Conservation (phyloP, 2,113 vertebrate species). For the Phylloscopus trochiloides region DNA sequence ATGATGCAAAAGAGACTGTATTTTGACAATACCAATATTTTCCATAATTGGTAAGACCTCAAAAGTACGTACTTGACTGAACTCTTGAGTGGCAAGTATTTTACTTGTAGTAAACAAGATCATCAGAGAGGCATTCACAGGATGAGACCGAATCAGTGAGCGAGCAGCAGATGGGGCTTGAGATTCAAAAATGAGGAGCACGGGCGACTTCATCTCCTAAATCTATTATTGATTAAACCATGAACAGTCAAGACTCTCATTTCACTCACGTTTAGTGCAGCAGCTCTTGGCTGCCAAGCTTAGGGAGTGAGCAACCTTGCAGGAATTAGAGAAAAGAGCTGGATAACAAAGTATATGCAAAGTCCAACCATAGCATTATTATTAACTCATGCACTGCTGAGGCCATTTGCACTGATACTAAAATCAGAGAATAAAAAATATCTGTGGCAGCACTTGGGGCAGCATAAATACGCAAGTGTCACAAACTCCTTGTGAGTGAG, state of each 20-base stretch:
- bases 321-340: conserved; percentile 50
- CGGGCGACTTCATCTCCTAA: conserved; percentile 44
- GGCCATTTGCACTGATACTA: conserved; percentile 26
- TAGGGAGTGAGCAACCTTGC: conserved; percentile 31
- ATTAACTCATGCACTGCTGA: conserved; percentile 23
- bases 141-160: conserved; percentile 59
- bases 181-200: conserved; percentile 68
- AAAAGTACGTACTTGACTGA: conserved; percentile 58
- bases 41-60: background rate
- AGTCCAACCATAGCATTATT: background rate
- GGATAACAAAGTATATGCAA: conserved; percentile 20
- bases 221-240: conserved; percentile 74
- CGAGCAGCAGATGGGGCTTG: conserved; percentile 77
- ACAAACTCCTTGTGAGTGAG: background rate
- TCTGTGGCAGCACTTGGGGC: background rate
- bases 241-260: conserved; percentile 48
- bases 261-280: conserved; percentile 66
- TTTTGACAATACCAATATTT: conserved; percentile 31
- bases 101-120: conserved; percentile 49
- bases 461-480: background rate
- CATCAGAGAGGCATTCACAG: conserved; percentile 43
- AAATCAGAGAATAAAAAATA: conserved; percentile 43
- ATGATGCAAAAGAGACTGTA: background rate
- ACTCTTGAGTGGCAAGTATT: conserved; percentile 44
- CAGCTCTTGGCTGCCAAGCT: conserved; percentile 54